These are phyloP conservation scores for Sphaerodactylus townsendi DNA, from an alignment of 2,113 vertebrate genomes.

Conservation along the genomic window DNA sequence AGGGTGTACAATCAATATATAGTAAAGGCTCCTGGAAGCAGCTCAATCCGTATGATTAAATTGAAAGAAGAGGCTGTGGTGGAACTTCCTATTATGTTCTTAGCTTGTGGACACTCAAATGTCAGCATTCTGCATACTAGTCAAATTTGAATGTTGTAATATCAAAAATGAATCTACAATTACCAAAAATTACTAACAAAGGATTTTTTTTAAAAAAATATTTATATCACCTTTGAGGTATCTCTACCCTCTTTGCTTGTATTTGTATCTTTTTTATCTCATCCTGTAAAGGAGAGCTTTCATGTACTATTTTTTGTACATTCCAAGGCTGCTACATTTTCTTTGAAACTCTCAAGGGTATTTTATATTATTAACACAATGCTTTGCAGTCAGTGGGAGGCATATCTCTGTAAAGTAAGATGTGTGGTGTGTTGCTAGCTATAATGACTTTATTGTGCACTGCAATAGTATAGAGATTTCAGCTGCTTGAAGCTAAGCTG, in stretches of 20 bases:
- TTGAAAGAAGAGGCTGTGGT: no score
- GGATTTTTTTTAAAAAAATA: background rate
- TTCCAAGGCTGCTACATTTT: conserved; percentile 20
- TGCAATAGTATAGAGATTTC: background rate
- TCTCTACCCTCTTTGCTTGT: background rate
- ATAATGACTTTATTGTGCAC: conserved; percentile 21
- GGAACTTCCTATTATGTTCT: background rate
- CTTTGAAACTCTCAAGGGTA: conserved; percentile 30
- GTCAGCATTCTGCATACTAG: background rate
- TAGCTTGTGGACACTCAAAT: background rate
- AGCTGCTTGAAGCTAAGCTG: background rate
- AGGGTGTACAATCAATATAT: no score
- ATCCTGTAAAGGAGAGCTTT: conserved; percentile 24
- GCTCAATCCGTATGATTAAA: no score
- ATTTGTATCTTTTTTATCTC: conserved; percentile 26
- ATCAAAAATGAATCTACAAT: background rate
- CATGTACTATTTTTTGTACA: conserved; percentile 31
- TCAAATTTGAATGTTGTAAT: background rate
- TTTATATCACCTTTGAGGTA: background rate
- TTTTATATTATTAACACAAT: conserved; percentile 37
- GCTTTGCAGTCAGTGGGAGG: conserved; percentile 21
- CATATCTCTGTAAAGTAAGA: conserved; percentile 29
- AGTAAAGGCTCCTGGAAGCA: no score
- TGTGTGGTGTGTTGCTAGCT: conserved; percentile 3
- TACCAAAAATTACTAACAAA: background rate